These are phyloP conservation scores for Drosophila acutilabella DNA, from an alignment of 2,888 invertebrate genomes.

Conservation along the genomic window DNA sequence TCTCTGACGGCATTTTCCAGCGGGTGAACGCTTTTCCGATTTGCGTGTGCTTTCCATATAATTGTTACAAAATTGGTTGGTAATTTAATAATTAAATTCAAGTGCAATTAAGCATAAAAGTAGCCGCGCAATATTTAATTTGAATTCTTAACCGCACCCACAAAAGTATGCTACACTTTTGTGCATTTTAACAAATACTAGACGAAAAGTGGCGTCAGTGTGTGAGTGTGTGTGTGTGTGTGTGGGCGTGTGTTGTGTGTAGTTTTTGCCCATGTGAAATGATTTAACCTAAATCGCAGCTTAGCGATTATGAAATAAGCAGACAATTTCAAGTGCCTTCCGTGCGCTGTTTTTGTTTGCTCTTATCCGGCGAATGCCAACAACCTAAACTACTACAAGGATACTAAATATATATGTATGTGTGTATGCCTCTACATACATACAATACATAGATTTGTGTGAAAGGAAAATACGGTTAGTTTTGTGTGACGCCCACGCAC, in stretches of 20 bases:
- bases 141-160: slow-evolving; percentile 16
- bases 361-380: slow-evolving; percentile 25
- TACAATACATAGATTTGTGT: slow-evolving; percentile 6
- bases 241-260: neutral
- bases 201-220: neutral
- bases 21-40: slow-evolving; percentile 51
- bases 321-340: slow-evolving; percentile 40
- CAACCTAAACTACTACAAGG: slow-evolving; percentile 16
- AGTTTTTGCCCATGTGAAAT: slow-evolving; percentile 25
- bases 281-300: slow-evolving; percentile 57
- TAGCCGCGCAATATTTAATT: neutral
- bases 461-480: slow-evolving; percentile 10
- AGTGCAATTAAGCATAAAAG: slow-evolving; percentile 9
- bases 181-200: neutral
- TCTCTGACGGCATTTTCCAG: slow-evolving; percentile 70
- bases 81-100: slow-evolving; percentile 33
- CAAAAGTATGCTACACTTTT: slow-evolving; percentile 30
- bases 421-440: neutral
- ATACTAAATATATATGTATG: slow-evolving; percentile 3
- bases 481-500: slow-evolving; percentile 39
- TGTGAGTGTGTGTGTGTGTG: neutral
- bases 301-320: slow-evolving; percentile 72
- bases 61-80: slow-evolving; percentile 36
- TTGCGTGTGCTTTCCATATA: slow-evolving; percentile 25
- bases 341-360: slow-evolving; percentile 19